Evolutionary conservation across 2,113 vertebrate genomes (phyloP).

Genomic region (Xenopus borealis): DNA sequence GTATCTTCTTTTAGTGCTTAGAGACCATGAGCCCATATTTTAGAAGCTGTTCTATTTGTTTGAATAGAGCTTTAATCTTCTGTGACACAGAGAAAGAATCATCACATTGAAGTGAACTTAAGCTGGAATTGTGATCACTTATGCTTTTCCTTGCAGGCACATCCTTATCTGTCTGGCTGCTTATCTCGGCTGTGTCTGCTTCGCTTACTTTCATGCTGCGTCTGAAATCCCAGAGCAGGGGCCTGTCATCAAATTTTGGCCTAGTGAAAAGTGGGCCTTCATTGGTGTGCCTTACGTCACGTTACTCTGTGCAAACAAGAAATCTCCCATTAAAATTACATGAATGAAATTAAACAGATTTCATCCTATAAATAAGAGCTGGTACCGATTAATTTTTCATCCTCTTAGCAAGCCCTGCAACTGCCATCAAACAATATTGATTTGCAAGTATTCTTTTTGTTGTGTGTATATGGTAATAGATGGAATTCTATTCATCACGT

Average conservation of each 20-base stretch:
- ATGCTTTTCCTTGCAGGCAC: constrained; percentile 72
- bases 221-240: constrained; percentile 93
- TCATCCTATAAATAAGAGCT: too few species aligned
- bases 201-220: constrained; percentile 92
- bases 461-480: too few species aligned
- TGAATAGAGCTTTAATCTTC: background rate
- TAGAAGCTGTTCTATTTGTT: too few species aligned
- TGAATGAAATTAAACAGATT: constrained; percentile 55
- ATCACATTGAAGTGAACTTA: too few species aligned
- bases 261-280: constrained; percentile 96
- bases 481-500: too few species aligned
- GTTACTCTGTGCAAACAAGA: constrained; percentile 85
- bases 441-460: too few species aligned
- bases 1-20: too few species aligned
- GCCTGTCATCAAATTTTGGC: constrained; percentile 96
- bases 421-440: too few species aligned
- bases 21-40: too few species aligned
- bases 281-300: constrained; percentile 91
- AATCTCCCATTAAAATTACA: constrained; percentile 85
- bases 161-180: constrained; percentile 93
- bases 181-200: constrained; percentile 94
- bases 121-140: background rate
- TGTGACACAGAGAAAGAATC: too few species aligned
- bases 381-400: background rate
- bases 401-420: background rate